phyloP scores from a whole-genome alignment of 35 echinoderm and acorn worm genomes.

The Lytechinus pictus region DNA sequence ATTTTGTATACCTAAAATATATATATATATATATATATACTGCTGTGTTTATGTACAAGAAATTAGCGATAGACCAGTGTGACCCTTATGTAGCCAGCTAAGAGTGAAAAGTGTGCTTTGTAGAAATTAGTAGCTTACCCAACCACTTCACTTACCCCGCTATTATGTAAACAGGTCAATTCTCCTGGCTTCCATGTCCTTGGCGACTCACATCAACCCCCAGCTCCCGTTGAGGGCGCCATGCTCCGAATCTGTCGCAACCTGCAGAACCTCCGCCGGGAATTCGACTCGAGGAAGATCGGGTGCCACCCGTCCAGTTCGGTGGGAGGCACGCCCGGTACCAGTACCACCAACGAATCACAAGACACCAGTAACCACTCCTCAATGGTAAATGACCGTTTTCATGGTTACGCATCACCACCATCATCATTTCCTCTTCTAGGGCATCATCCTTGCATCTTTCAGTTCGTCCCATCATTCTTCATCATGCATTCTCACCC shows the following conservation, averaged over 20 bases:
- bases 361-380: constrained; percentile 47
- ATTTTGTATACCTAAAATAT: neutral
- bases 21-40: neutral
- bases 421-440: neutral
- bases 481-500: constrained; percentile 19
- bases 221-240: constrained; percentile 92
- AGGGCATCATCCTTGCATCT: neutral
- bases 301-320: constrained; percentile 52
- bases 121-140: neutral
- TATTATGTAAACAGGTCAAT: constrained; percentile 54
- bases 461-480: neutral
- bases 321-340: constrained; percentile 22
- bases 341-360: neutral
- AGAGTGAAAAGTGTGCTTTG: neutral
- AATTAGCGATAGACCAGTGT: neutral
- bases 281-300: constrained; percentile 85
- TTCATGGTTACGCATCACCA: neutral
- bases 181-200: constrained; percentile 88
- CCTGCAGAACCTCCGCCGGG: constrained; percentile 90
- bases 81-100: neutral
- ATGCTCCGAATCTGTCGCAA: constrained; percentile 95
- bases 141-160: neutral
- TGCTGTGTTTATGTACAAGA: neutral
- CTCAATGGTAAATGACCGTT: constrained; percentile 66
- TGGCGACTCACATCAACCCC: constrained; percentile 84